phyloP scores from a whole-genome alignment of 2,888 invertebrate species.

The Steromphala cineraria region DNA sequence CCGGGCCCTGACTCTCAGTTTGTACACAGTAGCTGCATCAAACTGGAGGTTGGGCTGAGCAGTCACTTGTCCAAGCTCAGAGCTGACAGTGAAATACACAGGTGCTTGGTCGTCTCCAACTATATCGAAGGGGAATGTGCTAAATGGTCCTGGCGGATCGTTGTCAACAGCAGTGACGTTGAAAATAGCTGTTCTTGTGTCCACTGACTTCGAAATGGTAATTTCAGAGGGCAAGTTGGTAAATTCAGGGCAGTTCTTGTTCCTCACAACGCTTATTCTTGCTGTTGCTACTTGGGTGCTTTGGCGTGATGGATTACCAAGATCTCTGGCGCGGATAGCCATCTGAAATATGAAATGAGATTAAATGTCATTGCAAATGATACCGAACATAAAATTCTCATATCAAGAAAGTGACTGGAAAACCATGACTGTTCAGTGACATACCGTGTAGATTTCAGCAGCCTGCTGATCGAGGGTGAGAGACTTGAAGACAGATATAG shows the following conservation, averaged over 20 bases:
- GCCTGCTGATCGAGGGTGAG: conserved; percentile 46
- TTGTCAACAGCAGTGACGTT: conserved; percentile 29
- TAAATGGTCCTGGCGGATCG: conserved; percentile 52
- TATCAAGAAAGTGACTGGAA: too few species aligned
- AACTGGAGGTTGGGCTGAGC: conserved; percentile 85
- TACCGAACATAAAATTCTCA: background rate
- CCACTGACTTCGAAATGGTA: conserved; percentile 40
- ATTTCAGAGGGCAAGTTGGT: conserved; percentile 51
- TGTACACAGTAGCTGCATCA: conserved; percentile 41
- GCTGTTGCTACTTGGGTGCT: conserved; percentile 54
- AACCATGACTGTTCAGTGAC: background rate
- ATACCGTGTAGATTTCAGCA: conserved; percentile 43
- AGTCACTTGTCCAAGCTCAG: conserved; percentile 79
- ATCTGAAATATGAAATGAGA: conserved; percentile 37
- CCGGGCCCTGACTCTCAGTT: conserved; percentile 57
- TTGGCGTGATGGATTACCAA: conserved; percentile 49
- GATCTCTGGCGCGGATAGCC: conserved; percentile 52
- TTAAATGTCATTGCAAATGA: background rate
- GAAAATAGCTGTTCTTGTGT: conserved; percentile 16
- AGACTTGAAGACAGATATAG: conserved; percentile 54
- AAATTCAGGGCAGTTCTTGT: conserved; percentile 58
- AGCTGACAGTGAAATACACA: conserved; percentile 63
- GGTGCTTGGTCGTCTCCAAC: conserved; percentile 41
- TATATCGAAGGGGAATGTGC: conserved; percentile 77
- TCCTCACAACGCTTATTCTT: conserved; percentile 55